phyloP scores from a whole-genome alignment of 2,888 invertebrate genomes.

The Temnothorax ravouxi region DNA sequence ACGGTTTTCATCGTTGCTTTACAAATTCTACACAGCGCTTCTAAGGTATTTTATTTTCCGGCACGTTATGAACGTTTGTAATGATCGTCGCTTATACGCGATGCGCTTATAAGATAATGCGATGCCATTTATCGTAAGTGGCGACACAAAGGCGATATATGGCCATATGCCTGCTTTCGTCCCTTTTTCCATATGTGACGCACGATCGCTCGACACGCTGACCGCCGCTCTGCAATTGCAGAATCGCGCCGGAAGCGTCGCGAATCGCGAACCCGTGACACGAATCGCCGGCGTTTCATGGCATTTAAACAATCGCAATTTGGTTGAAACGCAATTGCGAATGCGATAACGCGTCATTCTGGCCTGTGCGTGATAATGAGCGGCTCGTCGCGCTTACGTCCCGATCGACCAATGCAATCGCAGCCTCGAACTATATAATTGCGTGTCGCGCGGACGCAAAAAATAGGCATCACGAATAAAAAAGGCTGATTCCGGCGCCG shows the following conservation, averaged over 20 bases:
- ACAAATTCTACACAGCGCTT: not conserved
- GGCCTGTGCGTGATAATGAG: not conserved
- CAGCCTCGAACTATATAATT: constrained; percentile 22
- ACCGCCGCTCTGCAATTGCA: constrained; percentile 23
- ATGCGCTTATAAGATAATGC: constrained; percentile 20
- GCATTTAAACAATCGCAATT: constrained; percentile 32
- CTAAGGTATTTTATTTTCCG: not conserved
- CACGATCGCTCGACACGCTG: not conserved
- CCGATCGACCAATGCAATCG: not conserved
- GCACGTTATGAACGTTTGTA: constrained; percentile 32
- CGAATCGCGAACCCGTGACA: constrained; percentile 15
- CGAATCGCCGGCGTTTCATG: not conserved
- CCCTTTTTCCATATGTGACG: constrained; percentile 25
- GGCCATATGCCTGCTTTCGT: not conserved
- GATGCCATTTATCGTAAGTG: constrained; percentile 41
- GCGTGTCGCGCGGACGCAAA: not conserved
- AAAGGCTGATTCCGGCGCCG: not conserved
- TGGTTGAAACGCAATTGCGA: not conserved
- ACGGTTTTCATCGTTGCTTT: not conserved
- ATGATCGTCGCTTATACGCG: not conserved
- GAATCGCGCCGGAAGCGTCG: constrained; percentile 27
- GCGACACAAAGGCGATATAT: not conserved
- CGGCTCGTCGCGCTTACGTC: not conserved
- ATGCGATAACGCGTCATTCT: not conserved
- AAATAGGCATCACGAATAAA: not conserved